phyloP scores from a whole-genome alignment of 2,888 invertebrate species.

The Thereva nobilitata region DNA sequence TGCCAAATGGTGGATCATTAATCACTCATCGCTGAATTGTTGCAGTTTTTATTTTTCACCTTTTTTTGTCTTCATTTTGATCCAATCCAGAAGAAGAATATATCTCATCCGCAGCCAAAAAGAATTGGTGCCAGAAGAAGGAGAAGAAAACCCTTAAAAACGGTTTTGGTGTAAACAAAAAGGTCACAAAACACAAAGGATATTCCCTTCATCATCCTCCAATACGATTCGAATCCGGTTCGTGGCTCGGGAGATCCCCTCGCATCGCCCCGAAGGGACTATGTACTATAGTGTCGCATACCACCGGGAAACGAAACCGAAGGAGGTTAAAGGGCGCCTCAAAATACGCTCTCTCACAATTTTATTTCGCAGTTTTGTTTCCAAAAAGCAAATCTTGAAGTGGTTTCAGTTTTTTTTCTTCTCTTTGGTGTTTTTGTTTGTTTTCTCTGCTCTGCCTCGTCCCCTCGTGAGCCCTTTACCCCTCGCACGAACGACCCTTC shows the following conservation, averaged over 20 bases:
- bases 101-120: conserved; percentile 6
- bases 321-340: conserved; percentile 15
- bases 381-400: background rate
- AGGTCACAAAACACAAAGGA: conserved; percentile 22
- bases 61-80: background rate
- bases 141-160: conserved; percentile 21
- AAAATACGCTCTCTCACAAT: conserved; percentile 1
- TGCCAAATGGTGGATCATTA: conserved; percentile 38
- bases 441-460: background rate
- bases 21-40: conserved; percentile 38
- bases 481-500: background rate
- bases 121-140: background rate
- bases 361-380: conserved; percentile 12
- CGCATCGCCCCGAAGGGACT: background rate
- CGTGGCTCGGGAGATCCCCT: background rate
- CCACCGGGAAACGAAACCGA: background rate
- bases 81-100: conserved; percentile 13
- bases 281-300: background rate
- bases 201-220: background rate
- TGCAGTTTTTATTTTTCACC: conserved; percentile 23
- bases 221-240: conserved; percentile 16
- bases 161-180: conserved; percentile 23
- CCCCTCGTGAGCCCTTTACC: background rate
- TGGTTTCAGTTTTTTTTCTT: too few species aligned
- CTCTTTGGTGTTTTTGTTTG: background rate